These are phyloP conservation scores for Brachyhypopomus gauderio DNA, from an alignment of 2,113 vertebrate species.

Conservation along the genomic window DNA sequence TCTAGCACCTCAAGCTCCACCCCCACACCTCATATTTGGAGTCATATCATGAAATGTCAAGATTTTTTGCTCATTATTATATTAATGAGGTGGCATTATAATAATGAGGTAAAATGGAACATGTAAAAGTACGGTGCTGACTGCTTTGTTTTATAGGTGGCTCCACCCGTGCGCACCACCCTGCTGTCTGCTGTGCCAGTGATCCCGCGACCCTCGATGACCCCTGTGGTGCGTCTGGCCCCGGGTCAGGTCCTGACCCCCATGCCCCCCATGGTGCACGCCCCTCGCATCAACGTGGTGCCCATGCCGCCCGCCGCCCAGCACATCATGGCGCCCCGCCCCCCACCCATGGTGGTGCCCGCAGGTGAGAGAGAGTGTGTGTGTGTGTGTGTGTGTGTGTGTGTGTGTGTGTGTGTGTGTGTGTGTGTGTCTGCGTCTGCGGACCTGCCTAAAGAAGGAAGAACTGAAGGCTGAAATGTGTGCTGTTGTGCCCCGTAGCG, in stretches of 20 bases:
- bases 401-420: not conserved
- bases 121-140: no score
- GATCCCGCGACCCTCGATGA: slow-evolving; percentile 87
- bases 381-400: not conserved
- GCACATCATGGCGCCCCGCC: slow-evolving; percentile 91
- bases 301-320: slow-evolving; percentile 90
- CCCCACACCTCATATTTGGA: no score
- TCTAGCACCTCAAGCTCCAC: no score
- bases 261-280: slow-evolving; percentile 93
- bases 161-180: slow-evolving; percentile 85
- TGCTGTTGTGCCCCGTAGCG: slow-evolving; percentile 66
- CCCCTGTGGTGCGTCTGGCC: slow-evolving; percentile 87
- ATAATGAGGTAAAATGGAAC: no score
- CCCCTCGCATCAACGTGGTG: slow-evolving; percentile 91
- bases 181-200: slow-evolving; percentile 92
- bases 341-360: slow-evolving; percentile 95
- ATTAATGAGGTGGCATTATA: no score
- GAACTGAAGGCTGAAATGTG: not conserved
- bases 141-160: slow-evolving; percentile 76
- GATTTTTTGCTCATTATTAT: no score
- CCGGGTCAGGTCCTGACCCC: slow-evolving; percentile 86
- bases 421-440: not conserved
- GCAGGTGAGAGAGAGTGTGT: slow-evolving; percentile 74
- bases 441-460: not conserved
- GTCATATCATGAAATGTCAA: no score